Base-by-base conservation (phyloP, 2,888 invertebrate genomes). In the Sinodicranocentrus sp. region DNA sequence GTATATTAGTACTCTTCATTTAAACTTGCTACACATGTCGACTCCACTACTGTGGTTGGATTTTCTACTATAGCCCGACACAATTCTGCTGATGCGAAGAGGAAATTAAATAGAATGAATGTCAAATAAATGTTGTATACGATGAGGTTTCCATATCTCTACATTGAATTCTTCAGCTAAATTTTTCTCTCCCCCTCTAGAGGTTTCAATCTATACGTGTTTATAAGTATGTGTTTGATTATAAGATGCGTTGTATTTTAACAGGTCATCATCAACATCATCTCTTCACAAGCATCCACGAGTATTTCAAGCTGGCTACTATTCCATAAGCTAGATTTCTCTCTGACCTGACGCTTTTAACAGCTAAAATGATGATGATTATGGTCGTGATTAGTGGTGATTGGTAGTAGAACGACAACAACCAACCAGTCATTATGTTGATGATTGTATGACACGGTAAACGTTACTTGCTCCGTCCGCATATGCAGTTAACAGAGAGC, bases 91-190 rank as follows among this genome's bases (percentile, higher is more conserved):
- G 65, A 65, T 43, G 43, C 21, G 19, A 33, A 68, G 52, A 77
- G 67, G 67, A 77, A 67, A 77, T 67, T 77, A 67, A 77, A 67
- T 43, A 26, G 43, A 77, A 77, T 67, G 67, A 68, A 77, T 77
- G 76, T 77, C 75, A 63, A 76, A 63, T 65, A 65, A 65, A 76
- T 68, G 75, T 65, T 65, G 52, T 77, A 52, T 25, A 67, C n/a
- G 57, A n/a, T n/a, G n/a, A 57, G 39, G 43, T n/a, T 43, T 43
- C 57, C 21, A 10, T 59, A 10, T 26, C 3, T 59, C n/a, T n/a
- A n/a, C n/a, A n/a, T n/a, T n/a, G n/a, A n/a, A n/a, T n/a, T n/a
- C n/a, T n/a, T n/a, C n/a, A n/a, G n/a, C n/a, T n/a, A n/a, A n/a
- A 10, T 19, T 54, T 54, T 21, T 54, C 54, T 10, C 33, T 2